These are phyloP conservation scores for Campoplex nolae DNA, from an alignment of 2,888 invertebrate genomes.

Conservation along the genomic window DNA sequence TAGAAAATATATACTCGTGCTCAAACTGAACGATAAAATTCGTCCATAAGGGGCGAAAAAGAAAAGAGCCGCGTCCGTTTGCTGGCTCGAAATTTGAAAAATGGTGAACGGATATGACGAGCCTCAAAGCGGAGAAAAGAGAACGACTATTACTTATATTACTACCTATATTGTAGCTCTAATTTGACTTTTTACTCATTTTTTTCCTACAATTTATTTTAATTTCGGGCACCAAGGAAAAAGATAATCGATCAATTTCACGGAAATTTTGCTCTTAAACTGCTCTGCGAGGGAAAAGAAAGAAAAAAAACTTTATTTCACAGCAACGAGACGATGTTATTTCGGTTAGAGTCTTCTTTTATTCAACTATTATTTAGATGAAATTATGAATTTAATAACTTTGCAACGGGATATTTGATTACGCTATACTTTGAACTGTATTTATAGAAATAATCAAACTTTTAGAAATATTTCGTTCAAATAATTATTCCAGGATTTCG, in stretches of 20 bases:
- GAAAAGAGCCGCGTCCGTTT: constrained; percentile 36
- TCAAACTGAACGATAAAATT: constrained; percentile 77
- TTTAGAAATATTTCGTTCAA: neutral
- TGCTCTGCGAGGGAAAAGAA: neutral
- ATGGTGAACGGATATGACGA: constrained; percentile 28
- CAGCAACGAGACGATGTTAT: neutral
- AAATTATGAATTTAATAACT: neutral
- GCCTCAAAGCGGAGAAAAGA: constrained; percentile 32
- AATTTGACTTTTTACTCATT: constrained; percentile 3
- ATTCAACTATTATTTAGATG: constrained; percentile 5
- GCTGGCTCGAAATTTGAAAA: constrained; percentile 45
- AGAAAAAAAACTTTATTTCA: neutral
- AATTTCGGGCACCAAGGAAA: constrained; percentile 75
- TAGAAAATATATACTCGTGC: constrained; percentile 57
- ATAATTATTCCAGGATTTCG: neutral
- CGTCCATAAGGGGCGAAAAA: constrained; percentile 63
- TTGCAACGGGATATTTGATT: constrained; percentile 3
- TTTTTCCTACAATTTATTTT: constrained; percentile 80
- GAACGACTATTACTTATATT: constrained; percentile 57
- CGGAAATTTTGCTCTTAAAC: constrained; percentile 9
- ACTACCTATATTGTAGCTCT: constrained; percentile 35
- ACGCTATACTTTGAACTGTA: neutral
- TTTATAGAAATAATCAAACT: neutral
- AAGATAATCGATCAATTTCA: constrained; percentile 34
- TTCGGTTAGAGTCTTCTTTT: neutral